Conservation (phyloP, 1,140 invertebrate genomes). For the Oryzaephilus surinamensis region DNA sequence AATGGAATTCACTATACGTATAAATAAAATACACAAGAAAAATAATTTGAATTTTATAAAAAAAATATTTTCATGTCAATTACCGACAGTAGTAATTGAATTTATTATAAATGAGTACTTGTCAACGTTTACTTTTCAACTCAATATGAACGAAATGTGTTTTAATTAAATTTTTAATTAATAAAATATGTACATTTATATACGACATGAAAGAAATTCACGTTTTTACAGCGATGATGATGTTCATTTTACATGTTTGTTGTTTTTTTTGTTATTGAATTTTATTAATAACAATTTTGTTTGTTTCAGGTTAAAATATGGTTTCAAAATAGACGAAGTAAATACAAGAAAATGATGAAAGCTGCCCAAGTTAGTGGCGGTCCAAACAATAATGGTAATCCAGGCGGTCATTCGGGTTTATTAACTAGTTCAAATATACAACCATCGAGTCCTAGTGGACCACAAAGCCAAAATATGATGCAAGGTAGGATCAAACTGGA, state of each 20-base stretch:
- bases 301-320: constrained; percentile 82
- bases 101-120: constrained; percentile 10
- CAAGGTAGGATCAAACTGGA: constrained; percentile 31
- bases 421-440: constrained; percentile 29
- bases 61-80: constrained; percentile 15
- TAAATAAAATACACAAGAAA: background rate
- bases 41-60: too few relatives aligned
- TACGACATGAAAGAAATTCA: too few relatives aligned
- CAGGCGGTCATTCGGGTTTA: constrained; percentile 30
- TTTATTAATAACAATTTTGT: constrained; percentile 19
- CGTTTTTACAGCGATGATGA: too few relatives aligned
- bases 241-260: too few relatives aligned
- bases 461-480: constrained; percentile 36
- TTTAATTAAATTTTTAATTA: constrained; percentile 14
- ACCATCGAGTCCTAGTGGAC: constrained; percentile 35
- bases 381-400: constrained; percentile 34
- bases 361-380: constrained; percentile 50
- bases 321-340: constrained; percentile 85
- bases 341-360: constrained; percentile 88
- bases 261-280: background rate
- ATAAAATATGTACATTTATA: too few relatives aligned
- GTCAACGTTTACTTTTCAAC: too few relatives aligned
- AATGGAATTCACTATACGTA: constrained; percentile 1
- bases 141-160: too few relatives aligned
- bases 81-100: constrained; percentile 13